A percentile compares a stretch with the other conserved stretches of the same genome.
phyloP scores from a whole-genome alignment of 2,888 invertebrate species.

The Plebejus argus region DNA sequence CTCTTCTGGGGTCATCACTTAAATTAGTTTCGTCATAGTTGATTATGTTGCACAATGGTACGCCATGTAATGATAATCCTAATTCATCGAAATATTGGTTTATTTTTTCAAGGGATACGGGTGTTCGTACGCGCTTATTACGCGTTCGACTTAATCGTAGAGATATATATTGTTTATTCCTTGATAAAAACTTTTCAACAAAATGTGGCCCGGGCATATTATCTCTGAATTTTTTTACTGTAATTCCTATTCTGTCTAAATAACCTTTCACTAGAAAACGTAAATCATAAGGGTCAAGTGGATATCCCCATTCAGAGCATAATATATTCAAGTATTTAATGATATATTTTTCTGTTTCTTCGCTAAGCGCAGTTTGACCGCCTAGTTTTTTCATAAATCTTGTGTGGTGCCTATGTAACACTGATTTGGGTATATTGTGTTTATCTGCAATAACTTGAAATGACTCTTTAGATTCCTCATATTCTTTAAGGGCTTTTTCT shows the following conservation, averaged over 20 bases:
- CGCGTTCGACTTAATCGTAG: background rate
- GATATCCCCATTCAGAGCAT: conserved; percentile 33
- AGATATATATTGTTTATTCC: conserved; percentile 22
- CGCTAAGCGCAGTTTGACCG: conserved; percentile 24
- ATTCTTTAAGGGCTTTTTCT: background rate
- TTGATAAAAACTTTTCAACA: conserved; percentile 27
- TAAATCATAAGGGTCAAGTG: conserved; percentile 32
- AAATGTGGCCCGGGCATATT: conserved; percentile 33
- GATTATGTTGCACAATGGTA: conserved; percentile 40
- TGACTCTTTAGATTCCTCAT: background rate
- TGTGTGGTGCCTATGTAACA: conserved; percentile 30
- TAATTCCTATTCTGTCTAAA: conserved; percentile 33
- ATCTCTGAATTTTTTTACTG: conserved; percentile 23
- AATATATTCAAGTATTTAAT: conserved; percentile 31
- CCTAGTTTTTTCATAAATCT: conserved; percentile 31
- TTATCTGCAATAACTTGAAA: conserved; percentile 15
- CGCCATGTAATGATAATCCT: conserved; percentile 38
- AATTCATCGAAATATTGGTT: conserved; percentile 39
- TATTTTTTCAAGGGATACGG: conserved; percentile 41
- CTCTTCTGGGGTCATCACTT: conserved; percentile 39
- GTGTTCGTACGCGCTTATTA: conserved; percentile 42
- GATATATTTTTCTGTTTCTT: conserved; percentile 30
- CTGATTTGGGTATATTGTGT: conserved; percentile 6
- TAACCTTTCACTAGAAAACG: conserved; percentile 34
- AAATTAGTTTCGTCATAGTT: conserved; percentile 46